These are phyloP conservation scores for Monochamus saltuarius DNA, from an alignment of 1,140 invertebrate species.

Conservation along the genomic window DNA sequence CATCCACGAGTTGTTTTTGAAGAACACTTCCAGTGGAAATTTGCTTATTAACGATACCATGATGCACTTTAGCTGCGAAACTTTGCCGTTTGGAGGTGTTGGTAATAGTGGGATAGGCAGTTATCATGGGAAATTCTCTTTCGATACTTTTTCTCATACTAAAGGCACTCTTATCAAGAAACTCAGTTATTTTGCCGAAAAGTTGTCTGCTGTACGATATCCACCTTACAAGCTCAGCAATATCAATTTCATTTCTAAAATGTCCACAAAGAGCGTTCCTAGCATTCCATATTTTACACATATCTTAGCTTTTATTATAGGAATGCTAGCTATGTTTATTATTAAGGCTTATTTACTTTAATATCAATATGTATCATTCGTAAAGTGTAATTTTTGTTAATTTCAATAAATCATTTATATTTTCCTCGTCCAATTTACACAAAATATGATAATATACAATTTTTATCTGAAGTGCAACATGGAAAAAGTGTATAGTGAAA, in stretches of 20 bases:
- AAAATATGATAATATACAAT: too few relatives aligned
- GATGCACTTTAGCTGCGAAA: conserved; percentile 80
- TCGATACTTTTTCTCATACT: conserved; percentile 89
- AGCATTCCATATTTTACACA: too few relatives aligned
- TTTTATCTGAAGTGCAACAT: too few relatives aligned
- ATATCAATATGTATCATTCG: too few relatives aligned
- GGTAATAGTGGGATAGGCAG: conserved; percentile 88
- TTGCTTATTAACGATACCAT: conserved; percentile 88
- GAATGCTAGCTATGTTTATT: too few relatives aligned
- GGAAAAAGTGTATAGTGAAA: too few relatives aligned
- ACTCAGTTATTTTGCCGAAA: conserved; percentile 68
- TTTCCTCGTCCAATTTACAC: too few relatives aligned
- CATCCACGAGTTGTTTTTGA: conserved; percentile 61
- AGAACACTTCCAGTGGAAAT: conserved; percentile 78
- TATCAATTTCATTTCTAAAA: conserved; percentile 4
- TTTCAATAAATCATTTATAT: too few relatives aligned
- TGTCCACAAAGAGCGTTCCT: conserved; percentile 10
- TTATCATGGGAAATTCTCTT: conserved; percentile 62
- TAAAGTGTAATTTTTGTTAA: too few relatives aligned
- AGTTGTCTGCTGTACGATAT: conserved; percentile 50
- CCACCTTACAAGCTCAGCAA: conserved; percentile 27
- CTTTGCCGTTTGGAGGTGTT: conserved; percentile 82
- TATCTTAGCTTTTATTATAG: too few relatives aligned
- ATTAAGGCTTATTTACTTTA: too few relatives aligned
- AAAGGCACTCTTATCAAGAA: conserved; percentile 78